phyloP scores from a whole-genome alignment of 2,797 vertebrate genomes.

The Acrocephalus scirpaceus region DNA sequence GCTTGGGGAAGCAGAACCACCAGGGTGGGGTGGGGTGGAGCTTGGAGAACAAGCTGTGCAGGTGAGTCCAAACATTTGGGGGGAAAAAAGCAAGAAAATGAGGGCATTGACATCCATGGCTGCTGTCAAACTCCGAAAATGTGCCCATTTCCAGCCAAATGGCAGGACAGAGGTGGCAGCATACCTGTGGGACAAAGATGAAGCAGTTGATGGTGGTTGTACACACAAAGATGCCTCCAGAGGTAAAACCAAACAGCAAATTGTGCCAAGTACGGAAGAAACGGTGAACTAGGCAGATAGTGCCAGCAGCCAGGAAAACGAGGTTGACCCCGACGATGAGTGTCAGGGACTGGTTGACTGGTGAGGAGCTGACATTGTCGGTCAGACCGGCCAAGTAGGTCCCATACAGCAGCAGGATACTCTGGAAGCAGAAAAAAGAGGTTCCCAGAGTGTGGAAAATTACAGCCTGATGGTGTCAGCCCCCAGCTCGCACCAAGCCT shows the following conservation, averaged over 20 bases:
- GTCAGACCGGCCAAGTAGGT: constrained; percentile 94
- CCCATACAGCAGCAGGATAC: constrained; percentile 88
- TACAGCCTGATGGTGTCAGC: constrained; percentile 21
- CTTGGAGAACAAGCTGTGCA: neutral
- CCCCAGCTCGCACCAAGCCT: neutral
- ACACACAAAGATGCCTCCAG: constrained; percentile 93
- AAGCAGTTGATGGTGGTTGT: constrained; percentile 91
- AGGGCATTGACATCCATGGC: rapidly evolving
- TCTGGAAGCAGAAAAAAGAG: constrained; percentile 75
- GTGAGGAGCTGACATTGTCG: constrained; percentile 90
- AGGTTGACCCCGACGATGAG: constrained; percentile 89
- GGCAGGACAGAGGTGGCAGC: neutral
- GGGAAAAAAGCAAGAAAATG: neutral
- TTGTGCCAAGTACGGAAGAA: constrained; percentile 91
- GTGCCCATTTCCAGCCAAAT: rapidly evolving
- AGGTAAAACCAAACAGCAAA: constrained; percentile 87
- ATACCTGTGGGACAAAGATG: constrained; percentile 94
- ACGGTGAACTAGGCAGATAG: constrained; percentile 82
- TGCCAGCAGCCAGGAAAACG: constrained; percentile 80
- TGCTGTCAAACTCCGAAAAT: rapidly evolving
- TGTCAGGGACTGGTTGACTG: constrained; percentile 94
- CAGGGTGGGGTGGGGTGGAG: neutral
- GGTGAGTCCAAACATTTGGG: neutral
- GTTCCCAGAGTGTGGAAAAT: constrained; percentile 37
- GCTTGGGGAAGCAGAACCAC: neutral